phyloP scores from a whole-genome alignment of 2,797 vertebrate genomes.

The Columba guinea region DNA sequence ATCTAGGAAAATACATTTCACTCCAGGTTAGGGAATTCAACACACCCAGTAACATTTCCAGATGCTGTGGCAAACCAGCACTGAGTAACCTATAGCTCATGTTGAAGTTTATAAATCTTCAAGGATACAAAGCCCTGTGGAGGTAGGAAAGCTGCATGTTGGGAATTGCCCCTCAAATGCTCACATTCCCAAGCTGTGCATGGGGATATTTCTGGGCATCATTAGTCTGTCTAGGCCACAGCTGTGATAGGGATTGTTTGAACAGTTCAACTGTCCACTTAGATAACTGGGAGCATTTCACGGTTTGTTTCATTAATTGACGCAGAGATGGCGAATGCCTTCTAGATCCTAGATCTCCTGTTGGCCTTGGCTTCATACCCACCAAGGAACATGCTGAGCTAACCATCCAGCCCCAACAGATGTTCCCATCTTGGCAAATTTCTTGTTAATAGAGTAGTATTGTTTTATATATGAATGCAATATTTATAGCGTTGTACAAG shows the following conservation, averaged over 20 bases:
- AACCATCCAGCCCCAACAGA: background rate
- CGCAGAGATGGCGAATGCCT: background rate
- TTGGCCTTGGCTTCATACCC: background rate
- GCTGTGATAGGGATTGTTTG: background rate
- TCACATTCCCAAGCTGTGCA: background rate
- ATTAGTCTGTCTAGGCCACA: background rate
- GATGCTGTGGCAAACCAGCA: background rate
- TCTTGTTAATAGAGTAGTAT: background rate
- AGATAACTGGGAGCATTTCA: background rate
- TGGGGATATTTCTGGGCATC: background rate
- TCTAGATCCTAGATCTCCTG: background rate
- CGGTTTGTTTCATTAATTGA: background rate
- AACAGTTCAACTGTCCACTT: background rate
- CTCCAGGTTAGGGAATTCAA: background rate
- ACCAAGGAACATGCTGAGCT: background rate
- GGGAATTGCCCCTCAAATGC: background rate
- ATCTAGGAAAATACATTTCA: background rate
- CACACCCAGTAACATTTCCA: background rate
- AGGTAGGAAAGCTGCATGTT: background rate
- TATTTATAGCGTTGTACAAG: accelerated
- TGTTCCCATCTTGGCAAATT: background rate
- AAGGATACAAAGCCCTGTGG: background rate
- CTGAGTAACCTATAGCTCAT: background rate
- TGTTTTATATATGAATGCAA: background rate
- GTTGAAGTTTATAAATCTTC: background rate